Conservation (phyloP, 1,140 invertebrate species). For the Drosophila lacertosa region DNA sequence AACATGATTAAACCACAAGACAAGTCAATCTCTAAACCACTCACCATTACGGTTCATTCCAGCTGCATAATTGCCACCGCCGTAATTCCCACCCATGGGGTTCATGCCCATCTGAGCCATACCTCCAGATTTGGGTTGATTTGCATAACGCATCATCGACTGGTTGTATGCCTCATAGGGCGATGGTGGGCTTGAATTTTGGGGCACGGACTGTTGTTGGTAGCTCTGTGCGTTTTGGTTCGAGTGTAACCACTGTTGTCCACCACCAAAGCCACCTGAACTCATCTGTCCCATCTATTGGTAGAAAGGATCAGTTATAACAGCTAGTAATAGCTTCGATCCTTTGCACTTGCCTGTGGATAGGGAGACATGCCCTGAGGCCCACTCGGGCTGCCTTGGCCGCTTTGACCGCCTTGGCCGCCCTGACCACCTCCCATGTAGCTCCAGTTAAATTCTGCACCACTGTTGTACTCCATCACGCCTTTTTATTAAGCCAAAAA, state of each 20-base stretch:
- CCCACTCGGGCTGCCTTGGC: background rate
- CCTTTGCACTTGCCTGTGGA: slow-evolving; percentile 41
- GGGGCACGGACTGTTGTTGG: slow-evolving; percentile 13
- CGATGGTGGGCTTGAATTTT: background rate
- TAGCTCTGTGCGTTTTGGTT: slow-evolving; percentile 40
- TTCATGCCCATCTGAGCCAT: slow-evolving; percentile 29
- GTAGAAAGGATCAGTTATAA: too few species aligned
- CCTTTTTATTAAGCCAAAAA: slow-evolving; percentile 27
- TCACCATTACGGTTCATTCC: slow-evolving; percentile 46
- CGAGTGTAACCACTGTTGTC: slow-evolving; percentile 61
- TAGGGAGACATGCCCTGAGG: slow-evolving; percentile 22
- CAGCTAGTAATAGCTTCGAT: background rate
- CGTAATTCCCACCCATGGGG: slow-evolving; percentile 23
- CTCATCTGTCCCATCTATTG: slow-evolving; percentile 40
- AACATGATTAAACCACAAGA: background rate
- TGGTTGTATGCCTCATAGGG: slow-evolving; percentile 59
- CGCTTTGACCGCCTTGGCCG: background rate
- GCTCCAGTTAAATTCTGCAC: slow-evolving; percentile 52
- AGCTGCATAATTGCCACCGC: slow-evolving; percentile 29
- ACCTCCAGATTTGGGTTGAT: slow-evolving; percentile 7
- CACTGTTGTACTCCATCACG: slow-evolving; percentile 44
- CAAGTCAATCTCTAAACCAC: background rate
- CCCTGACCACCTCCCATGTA: slow-evolving; percentile 25
- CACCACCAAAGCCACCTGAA: slow-evolving; percentile 22
- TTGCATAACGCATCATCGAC: slow-evolving; percentile 45